phyloP scores from a whole-genome alignment of 2,797 vertebrate species.

The Danio choprae region DNA sequence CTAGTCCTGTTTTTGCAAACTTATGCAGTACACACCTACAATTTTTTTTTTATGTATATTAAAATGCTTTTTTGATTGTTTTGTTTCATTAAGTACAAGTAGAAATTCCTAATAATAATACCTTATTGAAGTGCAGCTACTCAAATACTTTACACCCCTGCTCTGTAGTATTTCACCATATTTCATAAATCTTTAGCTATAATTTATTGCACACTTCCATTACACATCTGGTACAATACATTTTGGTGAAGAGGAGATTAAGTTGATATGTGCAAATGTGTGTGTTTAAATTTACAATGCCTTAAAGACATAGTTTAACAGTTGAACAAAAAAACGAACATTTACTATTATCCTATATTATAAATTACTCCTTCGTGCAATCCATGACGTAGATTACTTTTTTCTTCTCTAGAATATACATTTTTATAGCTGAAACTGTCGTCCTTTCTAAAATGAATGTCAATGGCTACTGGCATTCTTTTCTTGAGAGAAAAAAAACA shows the following conservation, averaged over 20 bases:
- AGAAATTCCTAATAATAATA: background rate
- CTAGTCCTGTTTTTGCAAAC: background rate
- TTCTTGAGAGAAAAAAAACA: too few relatives aligned
- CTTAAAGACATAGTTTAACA: too few relatives aligned
- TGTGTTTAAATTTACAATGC: too few relatives aligned
- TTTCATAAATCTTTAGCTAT: background rate
- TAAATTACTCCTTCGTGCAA: too few relatives aligned
- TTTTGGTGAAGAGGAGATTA: background rate
- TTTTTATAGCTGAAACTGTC: too few relatives aligned
- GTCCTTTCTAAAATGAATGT: too few relatives aligned
- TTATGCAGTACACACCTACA: background rate
- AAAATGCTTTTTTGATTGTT: background rate
- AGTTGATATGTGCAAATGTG: too few relatives aligned
- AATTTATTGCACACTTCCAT: background rate
- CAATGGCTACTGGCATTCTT: too few relatives aligned
- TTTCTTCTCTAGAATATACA: too few relatives aligned
- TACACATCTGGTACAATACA: background rate
- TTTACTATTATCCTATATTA: too few relatives aligned
- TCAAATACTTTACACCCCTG: conserved; percentile 21
- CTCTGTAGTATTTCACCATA: background rate
- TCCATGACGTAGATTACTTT: too few relatives aligned
- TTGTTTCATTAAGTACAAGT: background rate
- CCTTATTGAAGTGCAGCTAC: background rate
- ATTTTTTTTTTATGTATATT: background rate
- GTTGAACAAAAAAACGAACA: too few relatives aligned